These are phyloP conservation scores for Semaprochilodus insignis DNA, from an alignment of 2,797 vertebrate genomes.

Conservation along the genomic window DNA sequence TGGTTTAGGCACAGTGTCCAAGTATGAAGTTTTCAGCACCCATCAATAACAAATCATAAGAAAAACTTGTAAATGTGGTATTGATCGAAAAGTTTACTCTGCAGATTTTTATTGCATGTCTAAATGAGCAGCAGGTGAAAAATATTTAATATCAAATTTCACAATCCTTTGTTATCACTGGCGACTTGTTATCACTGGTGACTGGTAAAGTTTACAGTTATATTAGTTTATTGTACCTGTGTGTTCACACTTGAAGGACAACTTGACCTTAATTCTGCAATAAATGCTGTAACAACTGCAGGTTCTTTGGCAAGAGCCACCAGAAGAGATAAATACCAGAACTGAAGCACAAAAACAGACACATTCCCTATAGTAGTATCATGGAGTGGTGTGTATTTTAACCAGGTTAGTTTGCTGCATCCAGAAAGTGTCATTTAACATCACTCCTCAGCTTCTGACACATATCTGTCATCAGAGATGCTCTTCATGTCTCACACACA, in stretches of 20 bases:
- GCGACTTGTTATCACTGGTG: no score
- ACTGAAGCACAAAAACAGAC: background rate
- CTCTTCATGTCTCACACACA: background rate
- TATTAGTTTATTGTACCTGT: background rate
- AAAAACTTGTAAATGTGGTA: no score
- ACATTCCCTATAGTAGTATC: background rate
- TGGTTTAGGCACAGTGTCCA: no score
- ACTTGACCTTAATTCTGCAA: background rate
- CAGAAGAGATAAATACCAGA: background rate
- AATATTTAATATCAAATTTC: no score
- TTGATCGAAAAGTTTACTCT: no score
- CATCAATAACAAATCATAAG: no score
- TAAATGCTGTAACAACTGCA: background rate
- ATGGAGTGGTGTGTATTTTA: background rate
- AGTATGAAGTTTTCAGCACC: no score
- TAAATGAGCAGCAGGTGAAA: no score
- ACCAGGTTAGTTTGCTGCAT: background rate
- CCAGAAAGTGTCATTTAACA: background rate
- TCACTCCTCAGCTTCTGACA: background rate
- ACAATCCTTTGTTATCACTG: no score
- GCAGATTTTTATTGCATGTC: no score
- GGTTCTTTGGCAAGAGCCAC: background rate
- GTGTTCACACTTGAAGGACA: background rate
- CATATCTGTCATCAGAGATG: constrained; percentile 6
- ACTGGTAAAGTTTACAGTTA: no score